Evolutionary conservation across 2,113 vertebrate genomes (phyloP).

Genomic region (Malurus alboscapulatus): DNA sequence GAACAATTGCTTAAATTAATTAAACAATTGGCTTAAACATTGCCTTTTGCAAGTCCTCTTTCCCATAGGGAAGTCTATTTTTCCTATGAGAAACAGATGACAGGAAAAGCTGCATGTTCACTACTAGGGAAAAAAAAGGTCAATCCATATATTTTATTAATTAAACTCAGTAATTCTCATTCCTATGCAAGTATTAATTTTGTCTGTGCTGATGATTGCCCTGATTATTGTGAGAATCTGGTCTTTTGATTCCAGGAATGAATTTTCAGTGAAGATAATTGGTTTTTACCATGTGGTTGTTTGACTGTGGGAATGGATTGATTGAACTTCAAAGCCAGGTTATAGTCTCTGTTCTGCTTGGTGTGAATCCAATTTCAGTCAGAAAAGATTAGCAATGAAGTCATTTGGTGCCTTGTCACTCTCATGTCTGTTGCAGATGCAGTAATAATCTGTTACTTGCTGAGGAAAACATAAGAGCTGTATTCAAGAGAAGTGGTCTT

Average conservation of each 20-base stretch:
- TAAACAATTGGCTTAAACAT: background rate
- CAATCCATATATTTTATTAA: background rate
- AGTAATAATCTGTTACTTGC: background rate
- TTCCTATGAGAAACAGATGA: background rate
- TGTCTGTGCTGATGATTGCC: background rate
- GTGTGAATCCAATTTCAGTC: background rate
- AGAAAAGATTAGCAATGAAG: background rate
- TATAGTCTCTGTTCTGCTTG: background rate
- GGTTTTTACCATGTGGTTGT: fast-evolving
- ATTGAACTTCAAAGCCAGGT: background rate
- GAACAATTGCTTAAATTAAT: background rate
- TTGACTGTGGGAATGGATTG: background rate
- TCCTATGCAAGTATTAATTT: background rate
- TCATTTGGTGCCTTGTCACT: background rate
- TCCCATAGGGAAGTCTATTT: background rate
- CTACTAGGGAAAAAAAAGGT: background rate
- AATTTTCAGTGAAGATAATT: background rate
- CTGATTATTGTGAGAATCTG: background rate
- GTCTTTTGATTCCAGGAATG: background rate
- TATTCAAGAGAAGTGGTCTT: background rate
- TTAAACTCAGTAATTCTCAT: background rate
- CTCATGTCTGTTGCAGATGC: background rate
- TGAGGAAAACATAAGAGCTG: background rate
- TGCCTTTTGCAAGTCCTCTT: background rate
- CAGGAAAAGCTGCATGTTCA: background rate